Base-by-base conservation (phyloP, 2,888 invertebrate species). In the Lamellibrachia columna region DNA sequence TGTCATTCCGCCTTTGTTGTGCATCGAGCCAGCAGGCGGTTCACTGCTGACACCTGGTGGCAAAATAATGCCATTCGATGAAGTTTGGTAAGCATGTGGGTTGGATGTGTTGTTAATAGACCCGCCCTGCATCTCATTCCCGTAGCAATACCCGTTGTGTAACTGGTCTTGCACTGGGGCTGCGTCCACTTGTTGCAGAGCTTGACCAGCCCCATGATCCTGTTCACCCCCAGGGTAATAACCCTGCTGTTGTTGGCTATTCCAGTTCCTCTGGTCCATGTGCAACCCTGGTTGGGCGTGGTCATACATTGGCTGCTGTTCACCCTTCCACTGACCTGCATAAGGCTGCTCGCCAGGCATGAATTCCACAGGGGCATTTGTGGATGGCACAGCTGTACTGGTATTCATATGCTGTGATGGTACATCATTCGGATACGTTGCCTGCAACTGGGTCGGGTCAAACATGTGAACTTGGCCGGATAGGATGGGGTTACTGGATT, bases 201-300 rank as follows among this genome's bases (percentile, higher is more conserved):
- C 9, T 55, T 55, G 55, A 55, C 55, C n/a, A 22, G 75, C 75
- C 75, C 75, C 15, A n/a, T 6, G 6, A 22, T 6, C 75, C 22
- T 75, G 75, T 22, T 75, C 75, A 75, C 75, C 75, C 75, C 75
- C 75, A 15, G 75, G 75, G 75, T 75, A 75, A 75, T 75, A 75
- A 75, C 75, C 75, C 75, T 75, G 75, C 22, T 75, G 75, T 15
- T 75, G 75, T 22, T 15, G 75, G 15, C 15, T 2, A n/a, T 75
- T 75, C 75, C 75, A 75, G 22, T 15, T 15, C 6, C 75, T n/a
- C 75, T 75, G 75, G 15, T 75, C 75, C 2, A 22, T 22, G 75
- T 75, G 75, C 22, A 6, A 6, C 75, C 75, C 22, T 6, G 75
- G 22, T 75, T 75, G 75, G 75, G 6, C n/a, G 75, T 75, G 75